Evolutionary conservation across 1,140 invertebrate species (phyloP).

Genomic region (Pygmarrhopalites habei): DNA sequence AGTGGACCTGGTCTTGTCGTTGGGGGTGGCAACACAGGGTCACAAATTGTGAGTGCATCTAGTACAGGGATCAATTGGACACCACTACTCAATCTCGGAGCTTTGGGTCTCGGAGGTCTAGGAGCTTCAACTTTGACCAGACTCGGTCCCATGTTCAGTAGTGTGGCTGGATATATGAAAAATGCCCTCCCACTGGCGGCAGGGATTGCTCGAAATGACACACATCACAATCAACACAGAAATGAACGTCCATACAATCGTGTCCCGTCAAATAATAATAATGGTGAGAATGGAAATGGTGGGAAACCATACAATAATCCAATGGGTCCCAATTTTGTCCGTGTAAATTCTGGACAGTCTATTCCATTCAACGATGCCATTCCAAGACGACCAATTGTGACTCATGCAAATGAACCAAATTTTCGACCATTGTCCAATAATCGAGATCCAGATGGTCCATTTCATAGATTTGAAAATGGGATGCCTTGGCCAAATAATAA

Average conservation of each 20-base stretch:
- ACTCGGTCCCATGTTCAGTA: constrained; percentile 40
- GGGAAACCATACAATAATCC: background rate
- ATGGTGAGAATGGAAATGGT: too few species aligned
- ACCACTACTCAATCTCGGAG: constrained; percentile 34
- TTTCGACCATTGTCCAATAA: constrained; percentile 13
- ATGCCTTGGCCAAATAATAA: constrained; percentile 9
- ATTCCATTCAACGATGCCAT: constrained; percentile 16
- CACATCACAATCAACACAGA: constrained; percentile 12
- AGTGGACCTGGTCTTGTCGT: constrained; percentile 15
- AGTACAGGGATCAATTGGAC: constrained; percentile 28
- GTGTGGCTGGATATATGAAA: constrained; percentile 42
- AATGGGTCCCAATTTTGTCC: constrained; percentile 12
- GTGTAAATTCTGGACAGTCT: background rate
- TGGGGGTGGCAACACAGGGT: constrained; percentile 12
- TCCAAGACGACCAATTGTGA: constrained; percentile 26
- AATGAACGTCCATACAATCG: constrained; percentile 13
- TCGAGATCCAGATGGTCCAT: constrained; percentile 16
- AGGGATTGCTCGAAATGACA: constrained; percentile 39
- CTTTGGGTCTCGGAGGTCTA: constrained; percentile 38
- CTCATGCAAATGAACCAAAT: constrained; percentile 33
- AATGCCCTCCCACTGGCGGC: constrained; percentile 28
- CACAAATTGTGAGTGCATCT: constrained; percentile 17
- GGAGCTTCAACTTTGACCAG: constrained; percentile 40
- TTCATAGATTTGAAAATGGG: constrained; percentile 13
- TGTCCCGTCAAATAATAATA: constrained; percentile 19